Evolutionary conservation across 2,797 vertebrate species (phyloP).

Genomic region (Acipenser oxyrinchus): DNA sequence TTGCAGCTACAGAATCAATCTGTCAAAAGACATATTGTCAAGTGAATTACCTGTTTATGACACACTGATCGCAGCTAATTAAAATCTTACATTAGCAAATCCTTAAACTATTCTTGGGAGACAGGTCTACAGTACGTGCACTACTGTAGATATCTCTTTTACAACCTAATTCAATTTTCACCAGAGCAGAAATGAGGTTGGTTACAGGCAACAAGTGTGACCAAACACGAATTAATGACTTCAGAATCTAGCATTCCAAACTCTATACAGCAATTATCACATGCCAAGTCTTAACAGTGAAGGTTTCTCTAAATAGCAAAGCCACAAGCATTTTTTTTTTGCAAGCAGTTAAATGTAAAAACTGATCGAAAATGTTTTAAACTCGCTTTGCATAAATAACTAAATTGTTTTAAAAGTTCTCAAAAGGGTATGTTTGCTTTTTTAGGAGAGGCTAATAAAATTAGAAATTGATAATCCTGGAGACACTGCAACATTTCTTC

Average conservation of each 20-base stretch:
- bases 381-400: too few species aligned
- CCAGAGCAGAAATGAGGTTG: conserved; percentile 27
- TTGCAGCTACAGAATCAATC: too few species aligned
- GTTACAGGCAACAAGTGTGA: conserved; percentile 27
- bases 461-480: too few species aligned
- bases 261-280: neutral
- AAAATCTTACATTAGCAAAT: neutral
- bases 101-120: neutral
- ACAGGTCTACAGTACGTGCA: neutral
- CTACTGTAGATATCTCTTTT: conserved; percentile 33
- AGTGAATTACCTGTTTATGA: too few species aligned
- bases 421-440: too few species aligned
- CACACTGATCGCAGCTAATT: neutral
- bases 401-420: too few species aligned
- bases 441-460: too few species aligned
- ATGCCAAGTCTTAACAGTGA: neutral
- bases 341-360: too few species aligned
- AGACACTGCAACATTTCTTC: too few species aligned
- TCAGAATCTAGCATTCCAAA: neutral
- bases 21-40: too few species aligned
- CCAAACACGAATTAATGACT: neutral
- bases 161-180: conserved; percentile 36
- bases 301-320: neutral
- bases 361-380: too few species aligned
- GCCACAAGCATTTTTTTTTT: neutral